These are phyloP conservation scores for Platorchestia sp. DNA, from an alignment of 1,140 invertebrate species.

Conservation along the genomic window DNA sequence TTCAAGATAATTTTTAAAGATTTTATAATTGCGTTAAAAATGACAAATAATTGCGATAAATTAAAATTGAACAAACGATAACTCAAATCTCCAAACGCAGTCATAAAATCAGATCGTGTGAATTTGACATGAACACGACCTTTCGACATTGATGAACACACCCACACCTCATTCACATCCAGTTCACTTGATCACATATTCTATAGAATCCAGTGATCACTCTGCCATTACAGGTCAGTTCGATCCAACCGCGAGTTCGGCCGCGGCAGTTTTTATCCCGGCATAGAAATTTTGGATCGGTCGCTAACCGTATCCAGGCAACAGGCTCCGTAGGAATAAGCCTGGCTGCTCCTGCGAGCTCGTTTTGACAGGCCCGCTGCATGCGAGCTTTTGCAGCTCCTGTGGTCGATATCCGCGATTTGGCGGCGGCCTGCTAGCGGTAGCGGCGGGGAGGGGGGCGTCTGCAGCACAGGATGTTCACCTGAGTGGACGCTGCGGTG, in stretches of 20 bases:
- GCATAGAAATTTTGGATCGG: not conserved
- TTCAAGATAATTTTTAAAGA: too few species aligned
- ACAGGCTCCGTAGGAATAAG: not conserved
- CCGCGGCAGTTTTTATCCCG: not conserved
- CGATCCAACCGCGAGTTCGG: not conserved
- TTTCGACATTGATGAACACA: not conserved
- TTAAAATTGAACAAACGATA: too few species aligned
- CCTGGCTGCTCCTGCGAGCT: not conserved
- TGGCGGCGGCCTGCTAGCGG: not conserved
- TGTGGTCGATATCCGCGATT: slow-evolving; percentile 8
- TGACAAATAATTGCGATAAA: too few species aligned
- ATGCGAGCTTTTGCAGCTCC: not conserved
- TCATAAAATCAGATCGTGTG: too few species aligned
- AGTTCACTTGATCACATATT: not conserved
- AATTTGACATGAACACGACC: not conserved
- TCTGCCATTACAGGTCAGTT: not conserved
- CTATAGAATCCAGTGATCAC: not conserved
- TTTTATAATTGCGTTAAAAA: too few species aligned
- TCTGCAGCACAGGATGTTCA: slow-evolving; percentile 34
- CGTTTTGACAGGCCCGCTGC: not conserved
- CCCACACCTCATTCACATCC: not conserved
- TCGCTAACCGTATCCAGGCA: not conserved
- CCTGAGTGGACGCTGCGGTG: slow-evolving; percentile 8
- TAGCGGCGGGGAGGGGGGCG: not conserved
- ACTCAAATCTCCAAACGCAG: too few species aligned